Percentiles rank a stretch among this genome's conserved stretches.
These are phyloP conservation scores for Phortica okadai DNA, from an alignment of 2,888 invertebrate genomes.

Conservation along the genomic window DNA sequence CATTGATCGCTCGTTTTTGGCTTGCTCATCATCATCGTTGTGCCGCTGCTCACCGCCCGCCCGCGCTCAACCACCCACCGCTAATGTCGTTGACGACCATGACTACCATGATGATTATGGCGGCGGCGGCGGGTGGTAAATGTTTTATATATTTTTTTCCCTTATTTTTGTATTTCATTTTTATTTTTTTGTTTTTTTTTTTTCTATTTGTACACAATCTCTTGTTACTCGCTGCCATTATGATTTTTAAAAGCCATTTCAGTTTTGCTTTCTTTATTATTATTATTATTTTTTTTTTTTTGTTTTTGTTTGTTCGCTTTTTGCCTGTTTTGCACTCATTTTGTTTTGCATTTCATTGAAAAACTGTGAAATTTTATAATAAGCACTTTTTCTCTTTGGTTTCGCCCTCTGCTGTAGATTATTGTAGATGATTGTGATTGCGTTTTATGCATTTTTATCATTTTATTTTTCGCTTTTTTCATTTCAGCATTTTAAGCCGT, in stretches of 20 bases:
- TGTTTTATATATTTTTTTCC: slow-evolving; percentile 27
- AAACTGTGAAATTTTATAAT: slow-evolving; percentile 74
- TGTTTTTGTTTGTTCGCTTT: slow-evolving; percentile 42
- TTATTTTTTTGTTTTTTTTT: slow-evolving; percentile 58
- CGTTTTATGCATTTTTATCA: slow-evolving; percentile 68
- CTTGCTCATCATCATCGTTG: slow-evolving; percentile 37
- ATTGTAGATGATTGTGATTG: slow-evolving; percentile 73
- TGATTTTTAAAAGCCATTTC: slow-evolving; percentile 75
- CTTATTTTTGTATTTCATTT: slow-evolving; percentile 55
- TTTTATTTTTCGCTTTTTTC: slow-evolving; percentile 19
- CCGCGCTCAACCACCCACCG: not conserved
- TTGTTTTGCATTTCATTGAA: slow-evolving; percentile 61
- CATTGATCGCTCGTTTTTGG: slow-evolving; percentile 33
- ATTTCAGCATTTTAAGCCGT: not conserved
- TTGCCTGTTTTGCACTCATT: slow-evolving; percentile 38
- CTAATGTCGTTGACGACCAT: not conserved
- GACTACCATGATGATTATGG: slow-evolving; percentile 22
- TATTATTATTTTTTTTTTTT: slow-evolving; percentile 37
- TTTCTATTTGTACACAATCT: slow-evolving; percentile 64
- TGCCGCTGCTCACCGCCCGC: not conserved
- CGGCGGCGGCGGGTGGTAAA: slow-evolving; percentile 31
- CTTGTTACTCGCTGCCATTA: slow-evolving; percentile 75
- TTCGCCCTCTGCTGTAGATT: slow-evolving; percentile 60
- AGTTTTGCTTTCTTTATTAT: slow-evolving; percentile 39
- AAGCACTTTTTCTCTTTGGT: slow-evolving; percentile 63